Evolutionary conservation across 2,888 invertebrate genomes (phyloP).

Genomic region (Onchidella celtica): DNA sequence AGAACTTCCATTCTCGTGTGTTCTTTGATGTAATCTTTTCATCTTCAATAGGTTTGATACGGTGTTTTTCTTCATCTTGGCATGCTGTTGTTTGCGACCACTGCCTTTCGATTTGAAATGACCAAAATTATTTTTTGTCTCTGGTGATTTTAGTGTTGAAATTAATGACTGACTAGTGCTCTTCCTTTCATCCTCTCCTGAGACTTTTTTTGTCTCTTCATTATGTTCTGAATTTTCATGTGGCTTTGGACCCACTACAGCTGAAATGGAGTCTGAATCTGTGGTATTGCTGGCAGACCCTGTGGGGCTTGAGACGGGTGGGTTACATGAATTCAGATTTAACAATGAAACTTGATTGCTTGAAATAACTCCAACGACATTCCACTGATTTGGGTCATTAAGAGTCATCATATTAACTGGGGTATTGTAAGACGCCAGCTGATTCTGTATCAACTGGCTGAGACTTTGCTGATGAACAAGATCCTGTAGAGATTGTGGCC

Average conservation of each 20-base stretch:
- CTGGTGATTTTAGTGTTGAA: neutral
- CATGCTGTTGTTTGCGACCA: neutral
- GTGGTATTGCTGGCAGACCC: neutral
- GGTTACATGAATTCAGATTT: neutral
- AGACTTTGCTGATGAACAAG: slow-evolving; percentile 28
- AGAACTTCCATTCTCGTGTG: slow-evolving; percentile 24
- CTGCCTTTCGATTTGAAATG: slow-evolving; percentile 18
- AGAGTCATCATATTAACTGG: slow-evolving; percentile 4
- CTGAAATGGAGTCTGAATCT: neutral
- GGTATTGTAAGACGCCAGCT: slow-evolving; percentile 26
- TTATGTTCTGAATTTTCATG: neutral
- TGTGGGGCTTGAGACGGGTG: neutral
- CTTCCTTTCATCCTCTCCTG: neutral
- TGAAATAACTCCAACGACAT: slow-evolving; percentile 39
- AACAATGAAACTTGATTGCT: slow-evolving; percentile 45
- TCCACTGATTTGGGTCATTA: slow-evolving; percentile 37
- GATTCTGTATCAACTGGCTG: slow-evolving; percentile 26
- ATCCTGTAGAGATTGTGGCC: neutral
- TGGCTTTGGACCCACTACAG: neutral
- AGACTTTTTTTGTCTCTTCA: neutral
- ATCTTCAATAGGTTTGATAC: slow-evolving; percentile 41
- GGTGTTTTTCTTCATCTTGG: slow-evolving; percentile 42
- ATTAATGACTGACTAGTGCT: slow-evolving; percentile 1
- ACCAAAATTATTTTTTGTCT: neutral
- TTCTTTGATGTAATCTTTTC: slow-evolving; percentile 31